Evolutionary conservation across 1,140 invertebrate genomes (phyloP), one percentile per base, ranked within the genome.

Genomic region (Hermetia illucens): DNA sequence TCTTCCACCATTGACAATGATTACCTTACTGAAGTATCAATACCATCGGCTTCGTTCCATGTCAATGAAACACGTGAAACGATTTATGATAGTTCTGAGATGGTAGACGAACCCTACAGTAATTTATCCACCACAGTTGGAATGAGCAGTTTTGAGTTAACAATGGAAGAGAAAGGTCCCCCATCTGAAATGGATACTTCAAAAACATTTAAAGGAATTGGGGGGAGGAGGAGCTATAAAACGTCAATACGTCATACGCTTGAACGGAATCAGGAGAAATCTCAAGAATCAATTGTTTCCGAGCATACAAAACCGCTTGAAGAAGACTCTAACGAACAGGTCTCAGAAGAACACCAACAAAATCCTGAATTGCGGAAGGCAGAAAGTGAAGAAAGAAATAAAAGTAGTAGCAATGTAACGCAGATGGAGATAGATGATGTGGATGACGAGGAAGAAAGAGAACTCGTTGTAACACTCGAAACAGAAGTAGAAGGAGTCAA

Each of bases 401-500:
- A 53, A n/a, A 45, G 56, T 1, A 21, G 40, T 24, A 19, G 13
- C 9, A 4, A 30, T 5, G 6, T 39, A n/a, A 43, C 27, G 19
- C 18, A 19, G 22, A 21, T 43, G 21, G 27, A 3, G 0, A n/a
- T 15, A 4, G 16, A 27, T 15, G 24, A 39, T 6, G 47, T 41
- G n/a, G 4, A 33, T 15, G 31, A 15, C 32, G 5, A 34, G 15
- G 12, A 19, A 34, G 12, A 34, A 17, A 34, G 32, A 34, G 12
- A 15, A 17, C n/a, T n/a, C n/a, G n/a, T n/a, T n/a, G n/a, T n/a
- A 12, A 34, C n/a, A 19, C 18, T 53, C 13, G 50, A 58, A 37
- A 58, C 55, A 8, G 58, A 55, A 3, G 37, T 58, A 32, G 50
- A 16, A 58, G 57, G 55, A 49, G 53, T 34, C 47, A 40, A 8